Percentiles rank a stretch among this genome's conserved stretches.
These are phyloP conservation scores for Tadarida brasiliensis DNA, from an alignment of 2,797 vertebrate genomes.

Conservation along the genomic window DNA sequence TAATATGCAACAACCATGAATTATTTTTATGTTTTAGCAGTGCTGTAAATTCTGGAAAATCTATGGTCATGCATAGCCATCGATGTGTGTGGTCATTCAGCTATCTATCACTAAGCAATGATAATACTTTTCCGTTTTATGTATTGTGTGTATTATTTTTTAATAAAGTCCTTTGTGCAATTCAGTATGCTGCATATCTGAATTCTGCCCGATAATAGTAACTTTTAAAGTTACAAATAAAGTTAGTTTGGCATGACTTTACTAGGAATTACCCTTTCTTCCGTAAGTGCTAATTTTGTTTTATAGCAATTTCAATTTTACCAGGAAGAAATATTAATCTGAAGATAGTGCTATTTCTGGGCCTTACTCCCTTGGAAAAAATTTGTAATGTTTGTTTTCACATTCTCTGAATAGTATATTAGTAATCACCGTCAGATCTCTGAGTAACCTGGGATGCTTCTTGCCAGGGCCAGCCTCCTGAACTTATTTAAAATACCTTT, in stretches of 20 bases:
- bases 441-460: not conserved
- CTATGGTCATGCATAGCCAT: not conserved
- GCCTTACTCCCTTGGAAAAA: not conserved
- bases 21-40: not conserved
- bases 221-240: slow-evolving; percentile 25
- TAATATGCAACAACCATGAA: not conserved
- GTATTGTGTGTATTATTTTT: not conserved
- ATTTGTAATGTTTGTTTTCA: not conserved
- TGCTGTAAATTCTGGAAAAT: not conserved
- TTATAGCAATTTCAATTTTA: slow-evolving; percentile 32
- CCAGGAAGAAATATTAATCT: not conserved
- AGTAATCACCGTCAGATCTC: not conserved
- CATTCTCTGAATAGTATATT: not conserved
- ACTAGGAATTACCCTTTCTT: not conserved
- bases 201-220: not conserved
- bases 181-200: not conserved
- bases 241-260: not conserved
- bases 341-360: not conserved
- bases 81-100: not conserved
- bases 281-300: not conserved
- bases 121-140: not conserved
- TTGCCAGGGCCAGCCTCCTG: not conserved
- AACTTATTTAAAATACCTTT: not conserved
- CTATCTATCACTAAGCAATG: not conserved
- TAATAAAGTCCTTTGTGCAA: not conserved